Evolutionary conservation across 2,888 invertebrate genomes (phyloP), one percentile per base, ranked within the genome.

Genomic region (Acleris literana): DNA sequence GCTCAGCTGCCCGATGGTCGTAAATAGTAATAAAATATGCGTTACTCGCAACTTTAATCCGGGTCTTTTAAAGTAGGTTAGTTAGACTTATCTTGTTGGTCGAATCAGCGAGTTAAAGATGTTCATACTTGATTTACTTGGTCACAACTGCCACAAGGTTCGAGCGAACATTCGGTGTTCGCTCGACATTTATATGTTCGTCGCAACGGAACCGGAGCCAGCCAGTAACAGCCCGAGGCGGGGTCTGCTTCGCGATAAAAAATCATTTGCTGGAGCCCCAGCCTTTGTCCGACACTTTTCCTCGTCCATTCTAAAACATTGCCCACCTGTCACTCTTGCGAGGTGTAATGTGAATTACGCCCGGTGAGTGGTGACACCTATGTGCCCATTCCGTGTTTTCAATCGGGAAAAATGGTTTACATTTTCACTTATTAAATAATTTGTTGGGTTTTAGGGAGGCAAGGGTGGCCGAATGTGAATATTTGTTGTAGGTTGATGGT

Each of bases 211-310:
- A 64, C 29, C 22, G 29, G 51, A 44, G n/a, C 44, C 18, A 44
- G 9, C 39, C 64, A 44, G 57, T 64, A 68, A 53, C 60, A 63
- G 69, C 72, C 68, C 51, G 69, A 57, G 68, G 72, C 72, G 46
- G 52, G 60, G 55, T 70, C 58, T 64, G 70, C 63, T 69, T 48
- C 68, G 52, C 68, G 70, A 72, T 72, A 69, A 72, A 72, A 71
- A 72, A 72, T 70, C 71, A 70, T 69, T 72, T 66, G 68, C 56
- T 52, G 57, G 53, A 52, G 63, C 58, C 57, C 64, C 46, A 66
- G 64, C 72, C 69, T 69, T 69, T 71, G 72, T 71, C 69, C 70
- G 62, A 69, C 67, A 63, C 70, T 70, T 72, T 69, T 68, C 67
- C 71, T 66, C 57, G 63, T 55, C 54, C 51, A 61, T 65, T 57